Percentiles rank a stretch among this genome's conserved stretches.
These are phyloP conservation scores for Axinella damicornis DNA, from an alignment of 37 sponge, comb jelly and placozoan species.

Conservation along the genomic window DNA sequence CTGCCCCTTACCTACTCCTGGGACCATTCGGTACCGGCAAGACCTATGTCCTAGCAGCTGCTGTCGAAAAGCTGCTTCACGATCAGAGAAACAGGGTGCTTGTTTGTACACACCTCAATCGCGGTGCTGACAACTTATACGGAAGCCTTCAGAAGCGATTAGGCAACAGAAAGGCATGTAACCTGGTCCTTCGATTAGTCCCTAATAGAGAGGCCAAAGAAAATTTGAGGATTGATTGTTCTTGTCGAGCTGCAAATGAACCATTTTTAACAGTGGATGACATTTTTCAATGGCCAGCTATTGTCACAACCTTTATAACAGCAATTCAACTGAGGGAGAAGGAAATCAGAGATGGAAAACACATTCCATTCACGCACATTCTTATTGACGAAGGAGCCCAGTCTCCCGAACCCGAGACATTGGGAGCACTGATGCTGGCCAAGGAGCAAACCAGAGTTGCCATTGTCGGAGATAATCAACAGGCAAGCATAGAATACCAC, in stretches of 20 bases:
- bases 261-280: not conserved
- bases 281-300: not conserved
- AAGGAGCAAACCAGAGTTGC: conserved; percentile 59
- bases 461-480: conserved; percentile 79
- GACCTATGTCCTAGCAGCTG: conserved; percentile 63
- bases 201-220: not conserved
- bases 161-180: not conserved
- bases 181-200: not conserved
- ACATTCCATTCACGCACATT: conserved; percentile 70
- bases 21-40: conserved; percentile 88
- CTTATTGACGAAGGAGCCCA: conserved; percentile 86
- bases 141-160: conserved; percentile 51
- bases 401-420: conserved; percentile 74
- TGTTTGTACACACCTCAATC: conserved; percentile 69
- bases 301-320: conserved; percentile 46
- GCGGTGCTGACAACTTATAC: conserved; percentile 69
- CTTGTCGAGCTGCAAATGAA: no score
- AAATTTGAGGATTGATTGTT: not conserved
- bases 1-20: conserved; percentile 19
- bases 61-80: conserved; percentile 56
- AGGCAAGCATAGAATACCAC: conserved; percentile 36
- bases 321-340: conserved; percentile 1
- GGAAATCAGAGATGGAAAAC: no score
- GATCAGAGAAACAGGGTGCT: conserved; percentile 13
- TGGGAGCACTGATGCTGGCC: conserved; percentile 60